Conservation (phyloP, 2,888 invertebrate species). For the Xiphydria camelus region DNA sequence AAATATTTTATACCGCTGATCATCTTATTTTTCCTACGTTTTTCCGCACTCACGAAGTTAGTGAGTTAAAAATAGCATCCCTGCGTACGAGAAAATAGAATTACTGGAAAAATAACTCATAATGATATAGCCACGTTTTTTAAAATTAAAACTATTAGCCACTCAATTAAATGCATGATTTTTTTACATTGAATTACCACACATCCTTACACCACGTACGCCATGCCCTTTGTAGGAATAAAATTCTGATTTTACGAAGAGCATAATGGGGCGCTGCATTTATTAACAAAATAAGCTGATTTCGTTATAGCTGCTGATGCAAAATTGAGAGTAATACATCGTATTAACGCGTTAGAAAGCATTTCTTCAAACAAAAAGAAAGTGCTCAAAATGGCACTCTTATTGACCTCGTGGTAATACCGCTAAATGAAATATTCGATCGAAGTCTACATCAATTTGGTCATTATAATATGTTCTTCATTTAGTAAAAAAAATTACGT, state of each 20-base stretch:
- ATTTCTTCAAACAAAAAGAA: constrained; percentile 2
- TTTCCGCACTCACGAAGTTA: no score
- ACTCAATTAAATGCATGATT: no score
- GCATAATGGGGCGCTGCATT: not conserved
- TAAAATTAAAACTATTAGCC: no score
- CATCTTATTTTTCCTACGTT: no score
- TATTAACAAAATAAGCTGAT: not conserved
- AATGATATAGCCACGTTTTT: no score
- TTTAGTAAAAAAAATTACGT: constrained; percentile 12
- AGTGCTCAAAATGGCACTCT: not conserved
- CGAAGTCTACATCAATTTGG: constrained; percentile 32
- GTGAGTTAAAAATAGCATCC: no score
- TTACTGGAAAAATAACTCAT: no score
- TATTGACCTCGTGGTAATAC: constrained; percentile 31
- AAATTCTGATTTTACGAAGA: not conserved
- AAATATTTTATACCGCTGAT: no score
- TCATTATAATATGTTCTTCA: constrained; percentile 7
- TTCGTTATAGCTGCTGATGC: not conserved
- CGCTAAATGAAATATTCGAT: constrained; percentile 28
- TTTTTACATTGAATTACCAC: no score
- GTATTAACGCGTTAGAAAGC: not conserved
- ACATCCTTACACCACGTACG: constrained; percentile 1
- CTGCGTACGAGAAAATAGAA: no score
- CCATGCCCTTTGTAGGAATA: constrained; percentile 1
- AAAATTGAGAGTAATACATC: not conserved